These are phyloP conservation scores for Ophion obscuratus DNA, from an alignment of 2,888 invertebrate genomes.

Conservation along the genomic window DNA sequence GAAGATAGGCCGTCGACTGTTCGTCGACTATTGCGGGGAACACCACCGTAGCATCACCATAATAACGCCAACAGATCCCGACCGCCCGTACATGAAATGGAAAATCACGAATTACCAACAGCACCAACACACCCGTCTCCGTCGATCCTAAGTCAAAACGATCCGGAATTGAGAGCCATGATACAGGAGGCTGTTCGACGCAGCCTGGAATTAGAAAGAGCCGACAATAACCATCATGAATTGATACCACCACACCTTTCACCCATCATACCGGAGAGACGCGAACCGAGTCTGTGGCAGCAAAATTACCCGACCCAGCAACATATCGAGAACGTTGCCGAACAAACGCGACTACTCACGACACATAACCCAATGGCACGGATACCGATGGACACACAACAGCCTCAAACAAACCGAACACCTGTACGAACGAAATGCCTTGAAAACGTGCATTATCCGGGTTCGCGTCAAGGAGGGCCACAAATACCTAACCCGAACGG, in stretches of 20 bases:
- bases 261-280: background rate
- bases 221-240: conserved; percentile 4
- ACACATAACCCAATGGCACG: background rate
- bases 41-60: background rate
- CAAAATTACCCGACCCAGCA: background rate
- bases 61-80: background rate
- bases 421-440: background rate
- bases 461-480: background rate
- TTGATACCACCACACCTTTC: conserved; percentile 4
- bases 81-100: background rate
- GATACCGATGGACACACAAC: background rate
- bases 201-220: conserved; percentile 1
- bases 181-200: conserved; percentile 23
- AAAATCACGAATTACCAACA: background rate
- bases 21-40: background rate
- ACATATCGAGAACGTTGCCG: background rate
- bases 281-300: background rate
- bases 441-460: background rate
- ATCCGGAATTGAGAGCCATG: conserved; percentile 35
- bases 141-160: conserved; percentile 25
- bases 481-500: conserved; percentile 26
- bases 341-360: background rate
- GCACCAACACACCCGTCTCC: background rate
- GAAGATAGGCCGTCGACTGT: background rate
- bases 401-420: background rate